Conservation (phyloP, 1,140 invertebrate species). For the Atta texana region DNA sequence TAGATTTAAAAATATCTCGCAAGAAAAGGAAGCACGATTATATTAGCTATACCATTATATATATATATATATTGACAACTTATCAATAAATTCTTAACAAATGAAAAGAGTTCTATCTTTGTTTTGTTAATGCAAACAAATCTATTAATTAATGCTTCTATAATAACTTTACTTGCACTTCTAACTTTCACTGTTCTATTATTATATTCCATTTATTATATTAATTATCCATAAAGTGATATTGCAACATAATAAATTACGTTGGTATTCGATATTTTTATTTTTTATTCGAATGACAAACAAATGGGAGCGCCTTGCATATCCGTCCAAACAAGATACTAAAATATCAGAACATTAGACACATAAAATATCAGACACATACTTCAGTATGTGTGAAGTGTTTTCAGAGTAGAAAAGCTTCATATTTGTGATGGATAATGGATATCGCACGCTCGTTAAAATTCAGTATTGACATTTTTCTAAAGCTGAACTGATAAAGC, state of each 20-base stretch:
- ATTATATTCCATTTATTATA: no score
- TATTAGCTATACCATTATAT: neutral
- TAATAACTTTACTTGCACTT: neutral
- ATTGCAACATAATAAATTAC: neutral
- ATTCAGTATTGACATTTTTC: conserved; percentile 47
- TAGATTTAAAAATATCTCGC: neutral
- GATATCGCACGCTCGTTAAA: neutral
- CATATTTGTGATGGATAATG: conserved; percentile 19
- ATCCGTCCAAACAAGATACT: neutral
- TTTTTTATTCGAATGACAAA: neutral
- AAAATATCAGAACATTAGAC: neutral
- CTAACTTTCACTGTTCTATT: neutral
- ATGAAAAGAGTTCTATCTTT: conserved; percentile 35
- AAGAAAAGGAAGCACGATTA: neutral
- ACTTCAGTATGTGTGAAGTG: no score
- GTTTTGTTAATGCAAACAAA: conserved; percentile 32
- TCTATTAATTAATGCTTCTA: neutral
- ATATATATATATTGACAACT: conserved; percentile 4
- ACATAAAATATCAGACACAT: no score
- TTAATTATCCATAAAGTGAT: neutral
- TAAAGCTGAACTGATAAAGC: conserved; percentile 39
- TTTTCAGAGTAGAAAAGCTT: conserved; percentile 7
- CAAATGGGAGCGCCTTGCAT: neutral
- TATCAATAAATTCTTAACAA: neutral
- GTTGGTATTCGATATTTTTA: neutral